Evolutionary conservation across 2,888 invertebrate genomes (phyloP).

Genomic region (Laothoe populi): DNA sequence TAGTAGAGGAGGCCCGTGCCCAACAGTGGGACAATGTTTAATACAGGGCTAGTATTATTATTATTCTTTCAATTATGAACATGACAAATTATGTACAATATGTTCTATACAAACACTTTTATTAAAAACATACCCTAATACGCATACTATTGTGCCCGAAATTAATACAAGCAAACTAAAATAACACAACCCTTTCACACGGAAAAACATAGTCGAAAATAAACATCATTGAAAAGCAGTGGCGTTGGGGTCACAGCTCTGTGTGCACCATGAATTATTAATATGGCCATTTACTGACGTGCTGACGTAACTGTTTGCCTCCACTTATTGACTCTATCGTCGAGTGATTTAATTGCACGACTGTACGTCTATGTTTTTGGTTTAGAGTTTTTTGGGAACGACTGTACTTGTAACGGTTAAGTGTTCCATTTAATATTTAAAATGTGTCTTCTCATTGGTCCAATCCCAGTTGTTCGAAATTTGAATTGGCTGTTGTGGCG

Average conservation of each 20-base stretch:
- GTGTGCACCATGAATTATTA: constrained; percentile 50
- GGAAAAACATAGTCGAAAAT: constrained; percentile 18
- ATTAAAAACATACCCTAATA: constrained; percentile 31
- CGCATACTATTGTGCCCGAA: too few species aligned
- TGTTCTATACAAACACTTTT: too few species aligned
- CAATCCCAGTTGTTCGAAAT: too few species aligned
- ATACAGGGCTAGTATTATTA: too few species aligned
- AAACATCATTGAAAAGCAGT: constrained; percentile 16
- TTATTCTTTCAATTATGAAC: too few species aligned
- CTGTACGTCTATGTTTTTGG: background rate
- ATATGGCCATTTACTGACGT: constrained; percentile 46
- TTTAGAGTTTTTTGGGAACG: background rate
- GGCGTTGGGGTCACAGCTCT: constrained; percentile 15
- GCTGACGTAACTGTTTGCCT: constrained; percentile 33
- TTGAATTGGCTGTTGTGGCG: too few species aligned
- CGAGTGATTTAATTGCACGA: constrained; percentile 23
- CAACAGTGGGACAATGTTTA: too few species aligned
- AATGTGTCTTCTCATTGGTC: too few species aligned
- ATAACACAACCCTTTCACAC: constrained; percentile 27
- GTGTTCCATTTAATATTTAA: too few species aligned
- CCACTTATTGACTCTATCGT: constrained; percentile 38
- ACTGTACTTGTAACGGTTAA: background rate
- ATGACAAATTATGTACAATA: too few species aligned
- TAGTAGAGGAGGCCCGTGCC: too few species aligned
- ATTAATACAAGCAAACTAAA: background rate